Evolutionary conservation across 2,888 invertebrate genomes (phyloP), one percentile per base, ranked within the genome.

Genomic region (Caenorhabditis macrosperma): DNA sequence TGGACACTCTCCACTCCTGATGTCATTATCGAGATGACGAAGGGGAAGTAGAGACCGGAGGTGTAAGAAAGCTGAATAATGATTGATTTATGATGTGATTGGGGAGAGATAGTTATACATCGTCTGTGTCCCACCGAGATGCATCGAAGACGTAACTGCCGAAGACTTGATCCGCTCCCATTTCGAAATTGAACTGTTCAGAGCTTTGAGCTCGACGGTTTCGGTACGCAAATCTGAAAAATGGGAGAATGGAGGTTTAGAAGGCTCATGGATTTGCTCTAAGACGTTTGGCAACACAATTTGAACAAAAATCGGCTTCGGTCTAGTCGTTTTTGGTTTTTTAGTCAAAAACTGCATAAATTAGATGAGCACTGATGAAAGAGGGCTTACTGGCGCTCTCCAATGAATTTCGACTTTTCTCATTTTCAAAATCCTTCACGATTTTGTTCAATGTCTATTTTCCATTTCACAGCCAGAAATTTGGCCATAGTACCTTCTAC

Each of bases 161-260:
- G 92, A 98, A 99, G 89, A 94, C 94, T 91, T 98, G 97, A 92
- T 96, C 96, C 5, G 96, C 95, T 10, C 98, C 98, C 88, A 95
- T 94, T 90, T 96, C 96, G 91, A 95, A 99, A 91, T 95, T 95
- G 91, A 94, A 97, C 0, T 96, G 95, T 91, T 96, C 96, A 0
- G 98, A 97, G 12, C 41, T 54, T n/a, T 54, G 48, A 66, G 89
- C 28, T 89, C 85, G 10, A 71, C 91, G 88, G 41, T 82, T 81
- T 17, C 81, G 78, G 84, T 93, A 93, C 9, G 93, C 92, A 85
- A 72, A 87, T 84, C 87, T 82, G 60, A 66, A 86, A 78, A 69
- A n/a, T n/a, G n/a, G n/a, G n/a, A n/a, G 93, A 94, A 30, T 9
- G 6, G 9, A 17, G 7, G 17, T 26, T 54, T 35, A 20, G 6